Evolutionary conservation across 2,888 invertebrate species (phyloP).

Genomic region (Ischnura elegans): DNA sequence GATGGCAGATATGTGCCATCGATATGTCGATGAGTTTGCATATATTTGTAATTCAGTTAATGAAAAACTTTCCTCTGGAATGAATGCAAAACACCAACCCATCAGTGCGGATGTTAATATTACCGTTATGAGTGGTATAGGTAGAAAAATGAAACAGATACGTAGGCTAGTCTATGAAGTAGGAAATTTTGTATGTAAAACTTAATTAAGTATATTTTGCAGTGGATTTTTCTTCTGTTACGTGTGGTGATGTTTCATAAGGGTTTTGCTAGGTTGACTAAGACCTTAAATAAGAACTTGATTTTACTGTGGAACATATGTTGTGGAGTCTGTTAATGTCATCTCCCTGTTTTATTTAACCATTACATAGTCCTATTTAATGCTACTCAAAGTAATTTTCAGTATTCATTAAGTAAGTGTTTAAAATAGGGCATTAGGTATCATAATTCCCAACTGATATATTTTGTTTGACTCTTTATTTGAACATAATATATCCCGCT

Average conservation of each 20-base stretch:
- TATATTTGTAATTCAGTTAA: constrained; percentile 55
- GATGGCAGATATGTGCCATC: constrained; percentile 20
- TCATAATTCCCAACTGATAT: not conserved
- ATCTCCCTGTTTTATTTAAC: not conserved
- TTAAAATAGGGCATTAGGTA: constrained; percentile 39
- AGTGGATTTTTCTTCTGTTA: constrained; percentile 45
- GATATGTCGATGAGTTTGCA: constrained; percentile 22
- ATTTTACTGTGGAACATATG: constrained; percentile 13
- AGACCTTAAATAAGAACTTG: constrained; percentile 12
- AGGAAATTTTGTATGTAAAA: constrained; percentile 60
- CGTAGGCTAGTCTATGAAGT: constrained; percentile 63
- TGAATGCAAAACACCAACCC: constrained; percentile 59
- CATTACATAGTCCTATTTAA: not conserved
- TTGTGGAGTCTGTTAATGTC: not conserved
- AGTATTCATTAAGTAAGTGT: constrained; percentile 24
- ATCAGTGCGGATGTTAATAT: constrained; percentile 62
- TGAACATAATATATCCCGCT: constrained; percentile 40
- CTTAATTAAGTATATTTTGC: constrained; percentile 55
- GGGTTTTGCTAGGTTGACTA: not conserved
- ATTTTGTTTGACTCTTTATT: constrained; percentile 30
- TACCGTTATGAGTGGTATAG: constrained; percentile 60
- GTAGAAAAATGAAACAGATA: constrained; percentile 53
- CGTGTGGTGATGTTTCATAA: constrained; percentile 53
- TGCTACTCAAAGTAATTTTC: constrained; percentile 35
- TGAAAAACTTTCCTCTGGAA: constrained; percentile 56